Evolutionary conservation across 2,113 vertebrate species (phyloP).

Genomic region (Bostrychus sinensis): DNA sequence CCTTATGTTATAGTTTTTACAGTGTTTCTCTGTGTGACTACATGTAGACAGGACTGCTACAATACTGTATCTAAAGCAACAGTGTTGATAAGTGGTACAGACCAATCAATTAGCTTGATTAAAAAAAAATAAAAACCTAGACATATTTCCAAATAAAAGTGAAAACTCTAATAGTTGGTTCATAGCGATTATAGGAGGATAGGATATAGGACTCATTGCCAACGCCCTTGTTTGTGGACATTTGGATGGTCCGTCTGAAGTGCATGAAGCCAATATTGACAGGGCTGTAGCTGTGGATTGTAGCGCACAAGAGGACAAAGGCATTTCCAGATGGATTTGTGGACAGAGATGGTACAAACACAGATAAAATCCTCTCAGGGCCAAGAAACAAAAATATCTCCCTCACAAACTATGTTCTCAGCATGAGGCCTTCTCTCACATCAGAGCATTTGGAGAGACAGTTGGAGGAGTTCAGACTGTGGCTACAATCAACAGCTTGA

Average conservation of each 20-base stretch:
- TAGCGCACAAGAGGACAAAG: constrained; percentile 6
- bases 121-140: too few relatives aligned
- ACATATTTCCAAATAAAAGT: too few relatives aligned
- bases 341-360: constrained; percentile 22
- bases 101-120: too few relatives aligned
- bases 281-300: constrained; percentile 15
- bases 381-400: constrained; percentile 13
- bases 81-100: too few relatives aligned
- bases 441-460: neutral
- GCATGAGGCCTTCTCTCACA: neutral
- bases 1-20: too few relatives aligned
- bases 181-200: neutral
- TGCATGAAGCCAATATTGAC: constrained; percentile 29
- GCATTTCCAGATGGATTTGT: constrained; percentile 44
- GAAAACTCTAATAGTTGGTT: too few relatives aligned
- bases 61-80: too few relatives aligned
- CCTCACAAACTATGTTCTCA: neutral
- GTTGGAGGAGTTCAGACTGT: neutral
- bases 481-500: too few relatives aligned
- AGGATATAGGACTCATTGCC: neutral
- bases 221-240: neutral
- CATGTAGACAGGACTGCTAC: too few relatives aligned
- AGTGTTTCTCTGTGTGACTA: too few relatives aligned
- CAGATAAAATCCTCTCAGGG: constrained; percentile 1
- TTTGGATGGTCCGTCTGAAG: constrained; percentile 9